These are phyloP conservation scores for Pandemis corylana DNA, from an alignment of 2,888 invertebrate genomes.

Conservation along the genomic window DNA sequence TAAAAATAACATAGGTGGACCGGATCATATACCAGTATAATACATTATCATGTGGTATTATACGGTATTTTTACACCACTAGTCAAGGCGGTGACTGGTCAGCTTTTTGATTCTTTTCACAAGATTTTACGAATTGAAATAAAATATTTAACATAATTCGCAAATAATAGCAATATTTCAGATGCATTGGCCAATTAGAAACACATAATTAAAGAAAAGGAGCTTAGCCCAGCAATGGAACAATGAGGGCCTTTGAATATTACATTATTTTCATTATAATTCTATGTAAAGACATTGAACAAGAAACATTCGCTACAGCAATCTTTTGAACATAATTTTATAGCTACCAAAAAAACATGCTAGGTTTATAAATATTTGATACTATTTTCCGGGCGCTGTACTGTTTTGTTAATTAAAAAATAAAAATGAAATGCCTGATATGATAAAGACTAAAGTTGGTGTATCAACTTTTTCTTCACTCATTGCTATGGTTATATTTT, in stretches of 20 bases:
- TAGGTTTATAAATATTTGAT: background rate
- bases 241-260: background rate
- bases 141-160: background rate
- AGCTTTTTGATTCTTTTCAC: too few species aligned
- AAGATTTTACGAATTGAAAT: background rate
- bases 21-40: too few species aligned
- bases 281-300: background rate
- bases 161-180: background rate
- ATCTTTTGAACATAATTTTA: background rate
- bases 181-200: background rate
- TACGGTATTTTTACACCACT: too few species aligned
- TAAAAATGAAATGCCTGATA: too few species aligned
- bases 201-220: background rate
- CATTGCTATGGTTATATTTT: too few species aligned
- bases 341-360: background rate
- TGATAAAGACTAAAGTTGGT: too few species aligned
- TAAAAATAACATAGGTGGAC: too few species aligned
- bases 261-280: background rate
- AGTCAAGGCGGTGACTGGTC: too few species aligned
- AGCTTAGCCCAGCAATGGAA: background rate
- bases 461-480: too few species aligned
- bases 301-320: conserved; percentile 1
- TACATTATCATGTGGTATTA: too few species aligned
- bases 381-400: too few species aligned
- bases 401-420: background rate